Percentiles rank a stretch among this genome's conserved stretches.
Conservation (phyloP, 2,113 vertebrate species). For the Actenoides lindsayi region DNA sequence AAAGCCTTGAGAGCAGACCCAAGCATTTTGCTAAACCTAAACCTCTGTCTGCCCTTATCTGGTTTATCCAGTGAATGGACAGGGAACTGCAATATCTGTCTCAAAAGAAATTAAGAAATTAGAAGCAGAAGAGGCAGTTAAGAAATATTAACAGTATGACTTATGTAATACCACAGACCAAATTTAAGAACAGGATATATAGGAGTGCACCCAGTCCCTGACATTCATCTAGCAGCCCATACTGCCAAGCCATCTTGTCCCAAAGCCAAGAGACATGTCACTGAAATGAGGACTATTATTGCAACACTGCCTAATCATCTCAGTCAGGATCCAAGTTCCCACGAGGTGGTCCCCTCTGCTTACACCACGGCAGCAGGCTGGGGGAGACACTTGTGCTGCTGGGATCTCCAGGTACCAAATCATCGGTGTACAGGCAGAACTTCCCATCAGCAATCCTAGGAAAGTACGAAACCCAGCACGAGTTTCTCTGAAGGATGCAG, state of each 20-base stretch:
- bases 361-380: neutral
- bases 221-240: neutral
- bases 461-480: neutral
- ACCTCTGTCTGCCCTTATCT: neutral
- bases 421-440: neutral
- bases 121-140: neutral
- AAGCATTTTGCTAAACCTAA: neutral
- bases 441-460: neutral
- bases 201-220: fast-evolving
- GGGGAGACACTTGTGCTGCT: neutral
- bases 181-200: neutral
- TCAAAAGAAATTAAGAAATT: neutral
- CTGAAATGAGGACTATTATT: neutral
- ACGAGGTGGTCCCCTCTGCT: neutral
- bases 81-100: neutral
- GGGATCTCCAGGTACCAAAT: neutral
- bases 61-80: neutral
- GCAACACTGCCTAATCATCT: neutral
- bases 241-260: neutral
- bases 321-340: neutral
- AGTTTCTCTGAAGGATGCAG: neutral
- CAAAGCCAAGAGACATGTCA: neutral
- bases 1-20: neutral
- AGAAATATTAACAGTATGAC: neutral
- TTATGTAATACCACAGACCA: neutral